A percentile compares a stretch with the other conserved stretches of the same genome.
Conservation (phyloP, 2,113 vertebrate genomes). For the Sceloporus undulatus region DNA sequence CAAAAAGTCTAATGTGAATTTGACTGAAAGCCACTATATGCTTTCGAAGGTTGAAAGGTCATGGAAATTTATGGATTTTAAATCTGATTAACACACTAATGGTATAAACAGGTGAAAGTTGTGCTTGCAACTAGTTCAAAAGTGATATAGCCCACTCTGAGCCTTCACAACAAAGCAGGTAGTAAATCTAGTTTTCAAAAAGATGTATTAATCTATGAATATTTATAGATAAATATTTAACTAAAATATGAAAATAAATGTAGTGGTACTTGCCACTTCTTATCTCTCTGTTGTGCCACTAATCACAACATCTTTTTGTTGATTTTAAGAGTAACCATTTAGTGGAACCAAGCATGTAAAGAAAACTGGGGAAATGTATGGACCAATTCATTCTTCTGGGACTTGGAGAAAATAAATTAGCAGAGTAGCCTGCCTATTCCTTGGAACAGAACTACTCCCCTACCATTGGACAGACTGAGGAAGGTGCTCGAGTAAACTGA, state of each 20-base stretch:
- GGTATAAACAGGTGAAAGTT: not conserved
- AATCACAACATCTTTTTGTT: not conserved
- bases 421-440: too few species aligned
- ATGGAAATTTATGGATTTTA: too few species aligned
- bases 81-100: too few species aligned
- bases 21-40: not conserved
- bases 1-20: not conserved
- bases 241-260: not conserved
- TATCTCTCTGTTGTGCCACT: not conserved
- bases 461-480: too few species aligned
- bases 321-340: not conserved
- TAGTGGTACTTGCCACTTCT: not conserved
- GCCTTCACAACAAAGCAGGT: not conserved
- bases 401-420: too few species aligned
- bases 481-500: too few species aligned
- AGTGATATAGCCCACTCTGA: not conserved
- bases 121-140: not conserved
- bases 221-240: not conserved
- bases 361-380: not conserved
- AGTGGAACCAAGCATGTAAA: not conserved
- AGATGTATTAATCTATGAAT: not conserved
- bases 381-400: not conserved
- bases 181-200: not conserved
- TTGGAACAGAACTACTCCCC: too few species aligned
- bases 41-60: not conserved